Percentiles rank a stretch among this genome's conserved stretches.
phyloP scores from a whole-genome alignment of 2,888 invertebrate genomes.

The Chaetoderma sp. region DNA sequence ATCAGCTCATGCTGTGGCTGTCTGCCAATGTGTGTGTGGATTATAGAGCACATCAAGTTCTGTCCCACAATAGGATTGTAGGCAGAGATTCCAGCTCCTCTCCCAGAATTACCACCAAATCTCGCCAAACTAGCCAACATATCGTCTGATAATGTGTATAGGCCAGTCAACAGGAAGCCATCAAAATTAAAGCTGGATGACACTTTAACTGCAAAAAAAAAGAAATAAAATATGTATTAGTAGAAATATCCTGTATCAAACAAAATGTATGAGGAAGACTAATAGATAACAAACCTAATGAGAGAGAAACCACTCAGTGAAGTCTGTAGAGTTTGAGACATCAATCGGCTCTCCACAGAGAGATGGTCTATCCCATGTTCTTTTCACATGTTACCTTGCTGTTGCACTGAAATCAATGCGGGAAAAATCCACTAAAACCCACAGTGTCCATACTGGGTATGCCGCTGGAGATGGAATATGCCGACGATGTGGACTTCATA shows the following conservation, averaged over 20 bases:
- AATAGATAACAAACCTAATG: no score
- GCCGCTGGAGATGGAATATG: no score
- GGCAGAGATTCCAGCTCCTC: conserved; percentile 25
- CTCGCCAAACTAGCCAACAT: conserved; percentile 31
- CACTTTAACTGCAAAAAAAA: conserved; percentile 58
- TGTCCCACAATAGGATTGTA: conserved; percentile 44
- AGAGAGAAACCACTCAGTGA: no score
- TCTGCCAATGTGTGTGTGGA: conserved; percentile 61
- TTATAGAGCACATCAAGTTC: conserved; percentile 65
- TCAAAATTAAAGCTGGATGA: conserved; percentile 66
- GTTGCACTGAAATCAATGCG: no score
- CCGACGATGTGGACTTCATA: no score
- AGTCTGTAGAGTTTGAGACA: no score
- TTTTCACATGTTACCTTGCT: no score
- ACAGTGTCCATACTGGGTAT: no score
- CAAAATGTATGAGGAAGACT: neutral
- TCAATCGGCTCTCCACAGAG: no score
- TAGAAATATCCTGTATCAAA: neutral
- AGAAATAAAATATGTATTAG: conserved; percentile 2
- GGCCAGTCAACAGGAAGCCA: conserved; percentile 66
- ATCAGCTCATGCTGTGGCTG: conserved; percentile 55
- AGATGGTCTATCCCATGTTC: no score
- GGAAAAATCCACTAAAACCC: no score
- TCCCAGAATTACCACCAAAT: conserved; percentile 20
- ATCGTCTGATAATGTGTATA: conserved; percentile 59